A percentile compares a stretch with the other conserved stretches of the same genome.
Conservation (phyloP, 2,888 invertebrate genomes). For the Conchocele bisecta region DNA sequence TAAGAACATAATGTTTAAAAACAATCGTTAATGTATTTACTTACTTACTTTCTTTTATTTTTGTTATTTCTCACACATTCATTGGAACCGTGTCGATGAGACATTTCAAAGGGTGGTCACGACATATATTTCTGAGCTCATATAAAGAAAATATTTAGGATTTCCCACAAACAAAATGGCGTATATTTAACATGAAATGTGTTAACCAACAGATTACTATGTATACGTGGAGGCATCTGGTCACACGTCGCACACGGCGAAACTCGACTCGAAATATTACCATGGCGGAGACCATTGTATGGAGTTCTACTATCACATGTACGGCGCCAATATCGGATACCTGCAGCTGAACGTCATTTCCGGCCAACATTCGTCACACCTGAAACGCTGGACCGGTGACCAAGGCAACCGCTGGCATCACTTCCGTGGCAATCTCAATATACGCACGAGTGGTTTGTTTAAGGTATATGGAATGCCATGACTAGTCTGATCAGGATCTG, state of each 20-base stretch:
- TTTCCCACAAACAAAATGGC: no score
- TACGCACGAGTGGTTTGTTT: conserved; percentile 46
- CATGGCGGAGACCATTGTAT: conserved; percentile 69
- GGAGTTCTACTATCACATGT: conserved; percentile 72
- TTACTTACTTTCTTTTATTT: no score
- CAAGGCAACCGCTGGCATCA: conserved; percentile 61
- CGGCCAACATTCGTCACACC: conserved; percentile 11
- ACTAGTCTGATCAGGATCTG: no score
- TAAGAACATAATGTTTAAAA: no score
- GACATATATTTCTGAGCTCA: no score
- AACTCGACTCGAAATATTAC: conserved; percentile 58
- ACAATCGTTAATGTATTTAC: no score
- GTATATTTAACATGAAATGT: no score
- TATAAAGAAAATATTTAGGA: no score
- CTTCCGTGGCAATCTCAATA: conserved; percentile 50
- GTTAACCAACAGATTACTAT: conserved; percentile 74
- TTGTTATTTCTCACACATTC: no score
- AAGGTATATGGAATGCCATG: no score
- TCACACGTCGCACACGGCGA: conserved; percentile 54
- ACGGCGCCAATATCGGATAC: conserved; percentile 65
- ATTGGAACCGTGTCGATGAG: no score
- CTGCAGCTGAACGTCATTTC: conserved; percentile 57
- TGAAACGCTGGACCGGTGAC: conserved; percentile 56
- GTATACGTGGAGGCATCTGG: conserved; percentile 70
- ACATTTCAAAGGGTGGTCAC: no score